phyloP scores from a whole-genome alignment of 2,888 invertebrate genomes.

The Omphaloscelis lunosa region DNA sequence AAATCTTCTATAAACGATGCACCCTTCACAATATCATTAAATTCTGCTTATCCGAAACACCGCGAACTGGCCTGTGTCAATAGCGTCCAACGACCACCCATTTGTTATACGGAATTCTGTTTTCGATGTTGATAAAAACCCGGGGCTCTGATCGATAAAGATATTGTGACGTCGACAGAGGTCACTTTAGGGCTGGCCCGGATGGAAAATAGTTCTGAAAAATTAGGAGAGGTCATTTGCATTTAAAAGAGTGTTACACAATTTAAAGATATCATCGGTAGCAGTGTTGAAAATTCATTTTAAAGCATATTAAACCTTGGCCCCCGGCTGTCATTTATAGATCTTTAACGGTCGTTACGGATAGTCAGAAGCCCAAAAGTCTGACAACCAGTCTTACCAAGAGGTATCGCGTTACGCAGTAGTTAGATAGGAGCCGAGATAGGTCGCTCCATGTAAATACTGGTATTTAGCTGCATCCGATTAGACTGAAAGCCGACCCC shows the following conservation, averaged over 20 bases:
- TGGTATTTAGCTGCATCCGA: too few relatives aligned
- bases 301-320: too few relatives aligned
- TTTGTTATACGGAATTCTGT: conserved; percentile 71
- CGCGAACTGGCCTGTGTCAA: conserved; percentile 65
- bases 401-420: too few relatives aligned
- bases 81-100: conserved; percentile 62
- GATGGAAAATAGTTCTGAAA: neutral
- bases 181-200: conserved; percentile 63
- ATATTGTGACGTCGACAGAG: conserved; percentile 68
- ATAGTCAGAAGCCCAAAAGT: too few relatives aligned
- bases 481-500: too few relatives aligned
- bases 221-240: neutral
- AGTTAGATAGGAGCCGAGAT: too few relatives aligned
- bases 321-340: too few relatives aligned
- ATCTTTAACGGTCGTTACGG: too few relatives aligned
- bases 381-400: too few relatives aligned
- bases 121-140: conserved; percentile 74
- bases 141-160: conserved; percentile 65
- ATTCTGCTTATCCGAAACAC: conserved; percentile 62
- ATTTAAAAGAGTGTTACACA: neutral
- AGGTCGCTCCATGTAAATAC: too few relatives aligned
- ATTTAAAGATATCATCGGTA: neutral
- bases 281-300: too few relatives aligned
- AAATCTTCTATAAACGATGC: conserved; percentile 53
- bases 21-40: conserved; percentile 63